Percentiles rank a stretch among this genome's conserved stretches.
phyloP scores from a whole-genome alignment of 1,140 invertebrate genomes.

The Harpegnathos saltator region DNA sequence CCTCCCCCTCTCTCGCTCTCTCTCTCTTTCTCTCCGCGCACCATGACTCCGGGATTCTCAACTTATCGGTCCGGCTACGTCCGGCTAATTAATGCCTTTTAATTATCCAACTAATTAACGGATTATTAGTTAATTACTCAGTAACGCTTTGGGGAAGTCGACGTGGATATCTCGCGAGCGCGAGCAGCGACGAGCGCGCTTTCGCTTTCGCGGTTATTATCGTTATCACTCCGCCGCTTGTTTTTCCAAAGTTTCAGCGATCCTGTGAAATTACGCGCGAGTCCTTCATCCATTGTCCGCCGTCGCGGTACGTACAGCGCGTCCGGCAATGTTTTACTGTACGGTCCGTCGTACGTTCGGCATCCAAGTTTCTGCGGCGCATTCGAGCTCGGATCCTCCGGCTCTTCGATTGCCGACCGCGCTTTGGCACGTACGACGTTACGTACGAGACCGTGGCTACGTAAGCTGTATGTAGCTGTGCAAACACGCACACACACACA shows the following conservation, averaged over 20 bases:
- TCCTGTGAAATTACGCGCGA: constrained; percentile 6
- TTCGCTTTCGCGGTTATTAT: neutral
- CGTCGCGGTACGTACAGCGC: constrained; percentile 58
- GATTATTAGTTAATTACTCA: constrained; percentile 4
- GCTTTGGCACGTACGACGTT: constrained; percentile 56
- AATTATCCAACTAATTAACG: constrained; percentile 41
- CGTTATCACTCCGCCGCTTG: neutral
- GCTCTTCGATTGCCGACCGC: constrained; percentile 50
- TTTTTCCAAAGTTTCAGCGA: constrained; percentile 9
- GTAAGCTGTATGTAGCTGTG: neutral
- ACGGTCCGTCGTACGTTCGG: constrained; percentile 38
- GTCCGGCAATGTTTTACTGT: constrained; percentile 33
- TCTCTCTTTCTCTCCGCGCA: constrained; percentile 14
- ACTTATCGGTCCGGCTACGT: constrained; percentile 62
- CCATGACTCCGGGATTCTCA: constrained; percentile 52
- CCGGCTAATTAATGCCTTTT: neutral
- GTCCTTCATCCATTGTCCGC: constrained; percentile 32
- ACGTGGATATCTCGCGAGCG: neutral
- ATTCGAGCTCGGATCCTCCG: constrained; percentile 47
- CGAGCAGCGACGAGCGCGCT: too few relatives aligned
- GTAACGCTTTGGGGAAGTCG: too few relatives aligned
- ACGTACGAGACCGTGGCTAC: constrained; percentile 19
- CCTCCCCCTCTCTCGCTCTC: too few relatives aligned
- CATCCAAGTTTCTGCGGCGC: constrained; percentile 53
- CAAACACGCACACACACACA: too few relatives aligned